Conservation (phyloP, 2,113 vertebrate genomes). For the Onychostruthus taczanowskii region DNA sequence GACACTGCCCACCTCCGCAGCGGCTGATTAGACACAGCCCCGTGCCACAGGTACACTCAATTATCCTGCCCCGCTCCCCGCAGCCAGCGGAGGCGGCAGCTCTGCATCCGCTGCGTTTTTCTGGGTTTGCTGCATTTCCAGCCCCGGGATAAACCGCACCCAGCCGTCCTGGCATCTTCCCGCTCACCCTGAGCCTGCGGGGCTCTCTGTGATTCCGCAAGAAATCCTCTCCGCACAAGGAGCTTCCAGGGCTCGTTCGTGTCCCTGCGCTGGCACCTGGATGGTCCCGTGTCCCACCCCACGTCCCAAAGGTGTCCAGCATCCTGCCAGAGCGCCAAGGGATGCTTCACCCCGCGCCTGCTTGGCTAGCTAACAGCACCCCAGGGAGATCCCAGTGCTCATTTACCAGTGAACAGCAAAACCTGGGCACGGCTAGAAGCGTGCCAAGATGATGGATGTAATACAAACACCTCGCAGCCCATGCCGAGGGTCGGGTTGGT, state of each 20-base stretch:
- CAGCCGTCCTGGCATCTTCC: not conserved
- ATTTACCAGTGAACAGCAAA: not conserved
- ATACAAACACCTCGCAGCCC: accelerated
- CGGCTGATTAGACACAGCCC: slow-evolving; percentile 74
- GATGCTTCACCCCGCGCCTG: accelerated
- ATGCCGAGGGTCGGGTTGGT: accelerated
- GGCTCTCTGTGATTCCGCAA: not conserved
- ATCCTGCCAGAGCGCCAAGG: not conserved
- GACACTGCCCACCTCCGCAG: slow-evolving; percentile 70
- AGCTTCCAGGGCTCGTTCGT: accelerated
- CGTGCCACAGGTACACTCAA: slow-evolving; percentile 71
- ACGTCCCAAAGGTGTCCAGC: accelerated
- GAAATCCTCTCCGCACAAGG: not conserved
- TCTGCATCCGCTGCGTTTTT: not conserved
- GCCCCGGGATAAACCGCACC: not conserved
- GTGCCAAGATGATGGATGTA: not conserved
- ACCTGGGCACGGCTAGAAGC: accelerated
- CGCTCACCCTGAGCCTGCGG: not conserved
- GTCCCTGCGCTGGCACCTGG: not conserved
- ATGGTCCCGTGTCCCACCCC: accelerated
- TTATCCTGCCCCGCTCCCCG: slow-evolving; percentile 1
- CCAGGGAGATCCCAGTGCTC: not conserved
- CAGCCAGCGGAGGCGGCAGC: not conserved
- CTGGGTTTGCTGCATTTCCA: not conserved
- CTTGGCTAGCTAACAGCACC: not conserved